These are phyloP conservation scores for Drosophila saltans DNA, from an alignment of 1,140 invertebrate species.

Conservation along the genomic window DNA sequence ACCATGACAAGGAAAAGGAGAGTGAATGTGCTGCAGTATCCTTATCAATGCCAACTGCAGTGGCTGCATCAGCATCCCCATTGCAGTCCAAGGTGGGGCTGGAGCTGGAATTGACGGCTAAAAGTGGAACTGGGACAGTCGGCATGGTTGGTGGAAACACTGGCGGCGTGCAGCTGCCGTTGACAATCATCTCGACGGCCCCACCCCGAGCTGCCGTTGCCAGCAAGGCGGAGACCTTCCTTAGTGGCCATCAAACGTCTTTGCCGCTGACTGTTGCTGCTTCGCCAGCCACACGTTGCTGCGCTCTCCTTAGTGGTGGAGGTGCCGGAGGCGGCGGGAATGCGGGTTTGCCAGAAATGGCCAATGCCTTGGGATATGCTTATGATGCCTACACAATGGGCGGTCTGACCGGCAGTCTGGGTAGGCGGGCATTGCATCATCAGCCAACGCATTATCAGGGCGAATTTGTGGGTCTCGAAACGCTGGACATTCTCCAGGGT, in stretches of 20 bases:
- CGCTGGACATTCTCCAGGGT: conserved; percentile 79
- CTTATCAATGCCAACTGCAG: conserved; percentile 45
- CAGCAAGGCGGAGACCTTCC: conserved; percentile 64
- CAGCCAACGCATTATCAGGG: conserved; percentile 55
- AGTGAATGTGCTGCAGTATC: conserved; percentile 63
- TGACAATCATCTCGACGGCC: conserved; percentile 82
- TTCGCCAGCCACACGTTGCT: conserved; percentile 76
- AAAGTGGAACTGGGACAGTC: conserved; percentile 21
- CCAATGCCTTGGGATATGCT: conserved; percentile 46
- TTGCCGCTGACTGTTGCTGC: conserved; percentile 62
- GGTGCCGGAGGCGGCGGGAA: conserved; percentile 48
- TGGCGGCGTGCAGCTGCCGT: conserved; percentile 67
- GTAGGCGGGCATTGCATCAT: conserved; percentile 55
- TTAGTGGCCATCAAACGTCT: conserved; percentile 50
- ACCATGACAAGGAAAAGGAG: conserved; percentile 81
- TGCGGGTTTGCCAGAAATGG: conserved; percentile 16
- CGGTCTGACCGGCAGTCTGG: conserved; percentile 70
- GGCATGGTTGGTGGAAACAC: neutral
- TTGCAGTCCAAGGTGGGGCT: conserved; percentile 63
- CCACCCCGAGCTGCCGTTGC: conserved; percentile 56
- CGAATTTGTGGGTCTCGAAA: conserved; percentile 77
- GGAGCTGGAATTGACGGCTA: conserved; percentile 42
- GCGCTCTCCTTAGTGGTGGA: conserved; percentile 55
- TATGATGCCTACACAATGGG: conserved; percentile 65
- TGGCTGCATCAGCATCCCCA: conserved; percentile 44